Conservation (phyloP, 2,888 invertebrate species). For the Ormyrus thymus region DNA sequence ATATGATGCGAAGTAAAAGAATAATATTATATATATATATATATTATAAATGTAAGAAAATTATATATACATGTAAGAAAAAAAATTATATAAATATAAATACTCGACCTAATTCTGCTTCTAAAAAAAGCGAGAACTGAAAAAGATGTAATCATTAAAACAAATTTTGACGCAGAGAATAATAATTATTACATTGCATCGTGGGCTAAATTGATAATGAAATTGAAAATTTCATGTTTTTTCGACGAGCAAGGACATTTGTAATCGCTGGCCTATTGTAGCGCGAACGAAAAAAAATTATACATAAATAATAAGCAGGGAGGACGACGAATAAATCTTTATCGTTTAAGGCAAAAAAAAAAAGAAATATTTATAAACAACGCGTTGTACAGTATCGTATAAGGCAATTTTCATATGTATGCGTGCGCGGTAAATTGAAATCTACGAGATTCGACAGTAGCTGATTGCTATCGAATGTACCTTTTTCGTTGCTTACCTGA, state of each 20-base stretch:
- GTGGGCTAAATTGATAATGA: constrained; percentile 18
- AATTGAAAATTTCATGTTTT: constrained; percentile 36
- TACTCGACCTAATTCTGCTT: constrained; percentile 51
- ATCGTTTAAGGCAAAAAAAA: constrained; percentile 36
- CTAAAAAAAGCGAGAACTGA: constrained; percentile 39
- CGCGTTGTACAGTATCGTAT: constrained; percentile 54
- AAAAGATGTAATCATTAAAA: constrained; percentile 17
- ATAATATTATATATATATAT: constrained; percentile 27
- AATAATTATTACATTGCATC: neutral
- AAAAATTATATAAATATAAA: constrained; percentile 42
- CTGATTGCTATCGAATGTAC: too few relatives aligned
- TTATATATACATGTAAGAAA: constrained; percentile 19
- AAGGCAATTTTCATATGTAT: constrained; percentile 50
- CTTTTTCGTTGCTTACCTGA: too few relatives aligned
- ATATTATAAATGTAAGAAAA: constrained; percentile 37
- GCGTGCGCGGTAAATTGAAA: constrained; percentile 28
- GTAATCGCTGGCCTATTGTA: constrained; percentile 54
- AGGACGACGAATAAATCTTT: constrained; percentile 26
- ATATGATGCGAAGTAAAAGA: constrained; percentile 31
- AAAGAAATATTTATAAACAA: constrained; percentile 49
- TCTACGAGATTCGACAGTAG: constrained; percentile 6
- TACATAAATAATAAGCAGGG: constrained; percentile 34
- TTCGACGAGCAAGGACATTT: constrained; percentile 20
- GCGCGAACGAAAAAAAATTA: constrained; percentile 31
- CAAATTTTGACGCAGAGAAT: constrained; percentile 12